These are phyloP conservation scores for Dryobates pubescens DNA, from an alignment of 2,797 vertebrate genomes.

Conservation along the genomic window DNA sequence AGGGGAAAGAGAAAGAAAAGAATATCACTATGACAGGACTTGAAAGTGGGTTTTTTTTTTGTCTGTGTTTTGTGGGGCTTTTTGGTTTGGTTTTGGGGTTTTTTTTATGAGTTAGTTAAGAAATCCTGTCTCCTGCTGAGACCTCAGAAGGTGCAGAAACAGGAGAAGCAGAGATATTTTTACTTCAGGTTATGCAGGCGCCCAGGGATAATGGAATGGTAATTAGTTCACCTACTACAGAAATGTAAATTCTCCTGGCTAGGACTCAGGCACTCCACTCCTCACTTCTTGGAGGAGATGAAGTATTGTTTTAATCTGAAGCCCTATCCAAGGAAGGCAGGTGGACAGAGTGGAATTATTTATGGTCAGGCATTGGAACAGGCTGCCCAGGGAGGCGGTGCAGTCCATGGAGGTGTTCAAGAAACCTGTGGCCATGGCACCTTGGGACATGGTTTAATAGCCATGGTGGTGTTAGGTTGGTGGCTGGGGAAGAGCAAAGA, in stretches of 20 bases:
- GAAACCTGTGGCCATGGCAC: too few relatives aligned
- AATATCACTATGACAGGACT: not conserved
- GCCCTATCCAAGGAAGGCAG: not conserved
- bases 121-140: not conserved
- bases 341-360: slow-evolving; percentile 40
- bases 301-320: slow-evolving; percentile 44
- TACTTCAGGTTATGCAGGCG: not conserved
- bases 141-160: not conserved
- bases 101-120: not conserved
- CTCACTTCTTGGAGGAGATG: slow-evolving; percentile 17
- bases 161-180: slow-evolving; percentile 16
- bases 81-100: not conserved
- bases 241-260: slow-evolving; percentile 28
- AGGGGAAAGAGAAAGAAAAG: not conserved
- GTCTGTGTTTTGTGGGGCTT: too few relatives aligned
- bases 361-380: not conserved
- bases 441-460: too few relatives aligned
- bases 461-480: too few relatives aligned
- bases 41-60: not conserved
- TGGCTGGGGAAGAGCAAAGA: too few relatives aligned
- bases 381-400: too few relatives aligned
- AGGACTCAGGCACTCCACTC: not conserved
- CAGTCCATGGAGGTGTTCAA: too few relatives aligned
- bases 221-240: slow-evolving; percentile 37
- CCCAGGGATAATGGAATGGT: not conserved